These are phyloP conservation scores for Leptocoma aspasia DNA, from an alignment of 2,113 vertebrate genomes.

Conservation along the genomic window DNA sequence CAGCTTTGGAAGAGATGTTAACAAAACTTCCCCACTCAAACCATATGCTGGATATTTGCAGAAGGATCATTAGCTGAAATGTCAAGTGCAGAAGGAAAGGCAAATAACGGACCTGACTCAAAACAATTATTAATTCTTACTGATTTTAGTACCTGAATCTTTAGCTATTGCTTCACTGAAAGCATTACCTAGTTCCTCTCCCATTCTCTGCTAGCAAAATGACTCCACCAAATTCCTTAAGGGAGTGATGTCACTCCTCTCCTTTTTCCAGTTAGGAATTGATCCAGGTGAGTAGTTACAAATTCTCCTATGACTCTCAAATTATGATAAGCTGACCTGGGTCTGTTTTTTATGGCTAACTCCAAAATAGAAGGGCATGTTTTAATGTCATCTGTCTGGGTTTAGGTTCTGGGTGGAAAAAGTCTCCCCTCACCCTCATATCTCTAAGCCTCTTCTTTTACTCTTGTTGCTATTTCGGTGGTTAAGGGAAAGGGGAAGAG, in stretches of 20 bases:
- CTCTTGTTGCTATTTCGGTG: not conserved
- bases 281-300: not conserved
- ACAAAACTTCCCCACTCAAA: not conserved
- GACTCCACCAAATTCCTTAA: not conserved
- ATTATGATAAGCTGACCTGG: not conserved
- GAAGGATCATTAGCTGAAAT: not conserved
- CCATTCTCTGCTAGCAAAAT: not conserved
- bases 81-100: not conserved
- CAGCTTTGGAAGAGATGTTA: not conserved
- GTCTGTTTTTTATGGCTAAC: not conserved
- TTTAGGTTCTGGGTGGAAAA: not conserved
- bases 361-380: not conserved
- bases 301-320: not conserved
- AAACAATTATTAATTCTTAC: not conserved
- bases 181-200: not conserved
- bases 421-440: not conserved
- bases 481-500: not conserved
- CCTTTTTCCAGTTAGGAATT: not conserved
- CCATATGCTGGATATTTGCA: not conserved
- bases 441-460: not conserved
- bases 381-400: not conserved
- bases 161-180: not conserved
- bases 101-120: not conserved
- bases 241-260: not conserved
- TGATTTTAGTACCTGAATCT: not conserved